Percentiles rank a stretch among this genome's conserved stretches.
Evolutionary conservation across 1,140 invertebrate genomes (phyloP).

Genomic region (Penaeus chinensis): DNA sequence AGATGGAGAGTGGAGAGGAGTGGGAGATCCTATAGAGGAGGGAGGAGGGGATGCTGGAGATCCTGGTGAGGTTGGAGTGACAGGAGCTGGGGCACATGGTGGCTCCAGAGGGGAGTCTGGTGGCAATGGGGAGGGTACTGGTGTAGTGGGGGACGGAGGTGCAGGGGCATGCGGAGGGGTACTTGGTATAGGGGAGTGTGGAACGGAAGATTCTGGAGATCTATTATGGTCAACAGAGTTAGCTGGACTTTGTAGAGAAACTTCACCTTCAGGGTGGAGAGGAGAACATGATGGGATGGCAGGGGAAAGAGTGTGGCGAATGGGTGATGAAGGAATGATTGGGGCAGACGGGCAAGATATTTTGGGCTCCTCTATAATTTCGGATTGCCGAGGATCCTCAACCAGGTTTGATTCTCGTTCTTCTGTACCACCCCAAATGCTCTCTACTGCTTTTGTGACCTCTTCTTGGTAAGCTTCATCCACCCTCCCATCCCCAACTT

Average conservation of each 20-base stretch:
- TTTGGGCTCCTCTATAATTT: conserved; percentile 58
- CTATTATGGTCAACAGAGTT: conserved; percentile 38
- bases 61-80: conserved; percentile 57
- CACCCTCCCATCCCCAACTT: conserved; percentile 47
- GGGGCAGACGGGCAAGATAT: conserved; percentile 15
- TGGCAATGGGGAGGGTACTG: conserved; percentile 42
- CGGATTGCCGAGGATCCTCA: conserved; percentile 24
- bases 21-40: conserved; percentile 49
- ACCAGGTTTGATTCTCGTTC: conserved; percentile 40
- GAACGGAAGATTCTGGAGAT: conserved; percentile 40
- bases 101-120: conserved; percentile 61
- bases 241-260: conserved; percentile 44
- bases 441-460: conserved; percentile 62
- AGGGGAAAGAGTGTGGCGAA: conserved; percentile 9
- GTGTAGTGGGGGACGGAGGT: conserved; percentile 48
- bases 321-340: conserved; percentile 7
- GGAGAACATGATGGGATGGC: conserved; percentile 28
- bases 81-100: conserved; percentile 61
- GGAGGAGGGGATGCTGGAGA: conserved; percentile 54
- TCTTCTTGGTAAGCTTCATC: conserved; percentile 62
- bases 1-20: conserved; percentile 35
- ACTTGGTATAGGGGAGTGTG: conserved; percentile 47
- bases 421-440: conserved; percentile 59
- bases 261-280: conserved; percentile 26
- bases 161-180: conserved; percentile 53